phyloP scores from a whole-genome alignment of 2,888 invertebrate species.

The Drosophila bunnanda region DNA sequence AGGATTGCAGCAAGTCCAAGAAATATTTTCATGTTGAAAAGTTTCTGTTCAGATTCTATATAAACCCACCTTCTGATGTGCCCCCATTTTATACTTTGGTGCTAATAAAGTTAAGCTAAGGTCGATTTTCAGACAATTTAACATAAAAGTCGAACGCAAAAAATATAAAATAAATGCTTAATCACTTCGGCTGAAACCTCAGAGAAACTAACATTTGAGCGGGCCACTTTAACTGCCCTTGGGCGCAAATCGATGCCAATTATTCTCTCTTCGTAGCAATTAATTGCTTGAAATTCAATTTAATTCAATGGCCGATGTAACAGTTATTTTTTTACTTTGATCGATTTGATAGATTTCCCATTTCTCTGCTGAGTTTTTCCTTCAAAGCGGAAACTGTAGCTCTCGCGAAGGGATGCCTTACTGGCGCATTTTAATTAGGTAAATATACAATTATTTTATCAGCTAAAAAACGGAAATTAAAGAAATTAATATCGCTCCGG shows the following conservation, averaged over 20 bases:
- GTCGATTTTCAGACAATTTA: background rate
- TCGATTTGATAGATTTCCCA: slow-evolving; percentile 16
- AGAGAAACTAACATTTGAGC: slow-evolving; percentile 3
- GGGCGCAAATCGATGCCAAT: slow-evolving; percentile 52
- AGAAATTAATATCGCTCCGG: slow-evolving; percentile 22
- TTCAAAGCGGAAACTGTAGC: slow-evolving; percentile 57
- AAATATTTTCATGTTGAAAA: background rate
- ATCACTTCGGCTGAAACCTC: no score
- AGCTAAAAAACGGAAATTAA: slow-evolving; percentile 52
- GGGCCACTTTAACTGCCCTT: slow-evolving; percentile 13
- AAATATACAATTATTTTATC: slow-evolving; percentile 41
- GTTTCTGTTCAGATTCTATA: rapidly evolving
- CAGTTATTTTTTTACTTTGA: slow-evolving; percentile 12
- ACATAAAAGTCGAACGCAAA: no score
- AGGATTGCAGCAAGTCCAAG: background rate
- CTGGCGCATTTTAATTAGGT: slow-evolving; percentile 59
- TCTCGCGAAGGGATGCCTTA: slow-evolving; percentile 37
- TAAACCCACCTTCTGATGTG: no score
- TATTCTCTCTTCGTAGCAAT: slow-evolving; percentile 59
- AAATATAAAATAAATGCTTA: no score
- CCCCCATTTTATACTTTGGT: background rate
- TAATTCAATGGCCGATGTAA: slow-evolving; percentile 8
- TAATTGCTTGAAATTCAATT: slow-evolving; percentile 64
- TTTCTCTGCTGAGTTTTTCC: slow-evolving; percentile 5
- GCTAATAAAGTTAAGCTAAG: background rate